Base-by-base conservation (phyloP, 1,140 invertebrate genomes). In the Heliothis subflexa region DNA sequence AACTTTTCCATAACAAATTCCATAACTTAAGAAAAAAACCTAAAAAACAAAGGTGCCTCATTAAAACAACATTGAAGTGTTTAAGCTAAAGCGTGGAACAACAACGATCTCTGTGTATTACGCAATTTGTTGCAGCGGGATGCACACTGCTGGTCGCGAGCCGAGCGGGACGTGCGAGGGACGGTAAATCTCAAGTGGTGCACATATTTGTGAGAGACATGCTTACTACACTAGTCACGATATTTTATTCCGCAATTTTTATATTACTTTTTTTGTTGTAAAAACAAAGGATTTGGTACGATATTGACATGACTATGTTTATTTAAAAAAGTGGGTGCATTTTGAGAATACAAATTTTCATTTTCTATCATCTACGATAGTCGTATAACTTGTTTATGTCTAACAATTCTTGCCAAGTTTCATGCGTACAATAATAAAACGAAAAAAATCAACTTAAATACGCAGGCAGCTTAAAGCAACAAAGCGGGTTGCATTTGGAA, bases 181-280 rank as follows among this genome's bases (percentile, higher is more conserved):
- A 10, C 45, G 21, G 62, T 66, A 66, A 66, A 66, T 66, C 62
- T 66, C 21, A 49, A 66, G 40, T 49, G 47, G 45, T 66, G 40
- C 62, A 18, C 49, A 45, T 66, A 66, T 45, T 66, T 47, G 45
- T 21, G 9, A 49, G 45, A 18, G 12, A 11, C 16, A 10, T 49
- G 10, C 12, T 49, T 16, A 66, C 45, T 66, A 18, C 21, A 59
- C 21, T 33, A 0, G 33, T 4, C 33, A 33, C 21, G 21, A 3
- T 5, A 14, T n/a, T 12, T 50, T 54, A 54, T 54, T 14, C 14
- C 14, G 7, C n/a, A n/a, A n/a, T n/a, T n/a, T n/a, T n/a, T n/a
- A n/a, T n/a, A n/a, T n/a, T n/a, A n/a, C n/a, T n/a, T n/a, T n/a
- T n/a, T n/a, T n/a, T n/a, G n/a, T n/a, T n/a, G n/a, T n/a, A n/a